A percentile compares a stretch with the other conserved stretches of the same genome.
Evolutionary conservation across 2,888 invertebrate species (phyloP).

Genomic region (Automeris io): DNA sequence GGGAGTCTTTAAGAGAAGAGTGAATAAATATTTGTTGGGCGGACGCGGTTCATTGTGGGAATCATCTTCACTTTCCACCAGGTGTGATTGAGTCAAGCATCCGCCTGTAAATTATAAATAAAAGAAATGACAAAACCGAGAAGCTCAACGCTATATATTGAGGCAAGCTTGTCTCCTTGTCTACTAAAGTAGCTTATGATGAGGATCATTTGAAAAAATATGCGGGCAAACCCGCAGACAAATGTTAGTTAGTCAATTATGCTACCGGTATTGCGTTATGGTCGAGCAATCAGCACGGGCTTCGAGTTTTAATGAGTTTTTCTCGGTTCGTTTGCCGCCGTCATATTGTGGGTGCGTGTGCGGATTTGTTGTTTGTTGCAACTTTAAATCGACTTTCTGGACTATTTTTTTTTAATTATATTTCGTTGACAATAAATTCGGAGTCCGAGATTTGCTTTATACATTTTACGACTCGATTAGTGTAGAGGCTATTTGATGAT

Average conservation of each 20-base stretch:
- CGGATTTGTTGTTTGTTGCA: not conserved
- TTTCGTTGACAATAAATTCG: not conserved
- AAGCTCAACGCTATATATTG: too few relatives aligned
- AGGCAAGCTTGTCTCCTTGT: too few relatives aligned
- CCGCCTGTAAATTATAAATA: too few relatives aligned
- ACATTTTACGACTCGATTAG: too few relatives aligned
- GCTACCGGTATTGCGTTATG: not conserved
- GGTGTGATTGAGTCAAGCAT: too few relatives aligned
- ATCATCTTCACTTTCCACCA: too few relatives aligned
- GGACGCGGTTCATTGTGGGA: too few relatives aligned
- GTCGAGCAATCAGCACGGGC: not conserved
- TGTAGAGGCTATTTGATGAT: too few relatives aligned
- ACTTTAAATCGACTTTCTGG: not conserved
- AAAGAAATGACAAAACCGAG: too few relatives aligned
- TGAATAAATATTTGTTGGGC: too few relatives aligned
- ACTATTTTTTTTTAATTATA: not conserved
- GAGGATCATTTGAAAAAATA: constrained; percentile 28
- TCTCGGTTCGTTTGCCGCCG: not conserved
- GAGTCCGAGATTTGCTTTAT: not conserved
- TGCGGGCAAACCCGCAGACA: constrained; percentile 5
- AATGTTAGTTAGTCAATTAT: not conserved
- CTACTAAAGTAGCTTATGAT: constrained; percentile 22
- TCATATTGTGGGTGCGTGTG: not conserved
- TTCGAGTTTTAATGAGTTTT: constrained; percentile 6
- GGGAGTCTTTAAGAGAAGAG: too few relatives aligned